These are phyloP conservation scores for Terrapene triunguis DNA, from an alignment of 2,113 vertebrate species.

Conservation along the genomic window DNA sequence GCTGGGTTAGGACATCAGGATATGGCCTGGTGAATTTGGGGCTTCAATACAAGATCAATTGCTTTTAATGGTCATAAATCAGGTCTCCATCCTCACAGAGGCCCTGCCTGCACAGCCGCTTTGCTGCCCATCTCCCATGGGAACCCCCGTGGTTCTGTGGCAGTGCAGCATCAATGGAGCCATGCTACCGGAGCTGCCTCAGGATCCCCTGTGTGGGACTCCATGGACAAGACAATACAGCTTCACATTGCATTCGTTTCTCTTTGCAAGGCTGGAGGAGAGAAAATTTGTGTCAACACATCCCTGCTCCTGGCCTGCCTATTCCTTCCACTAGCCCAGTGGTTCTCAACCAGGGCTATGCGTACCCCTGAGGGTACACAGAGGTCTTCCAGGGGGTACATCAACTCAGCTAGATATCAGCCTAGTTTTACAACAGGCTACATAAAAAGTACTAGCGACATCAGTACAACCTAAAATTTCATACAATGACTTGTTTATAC, in stretches of 20 bases:
- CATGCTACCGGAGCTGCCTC: neutral
- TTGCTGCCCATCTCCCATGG: neutral
- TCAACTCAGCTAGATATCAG: too few species aligned
- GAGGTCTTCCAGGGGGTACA: too few species aligned
- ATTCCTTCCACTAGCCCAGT: neutral
- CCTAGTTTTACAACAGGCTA: too few species aligned
- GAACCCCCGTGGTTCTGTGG: neutral
- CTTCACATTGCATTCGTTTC: neutral
- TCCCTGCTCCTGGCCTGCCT: neutral
- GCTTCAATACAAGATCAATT: neutral
- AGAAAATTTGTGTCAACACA: neutral
- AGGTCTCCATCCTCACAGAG: neutral
- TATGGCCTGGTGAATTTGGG: neutral
- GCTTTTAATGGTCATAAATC: neutral
- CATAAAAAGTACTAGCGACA: too few species aligned
- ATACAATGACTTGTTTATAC: too few species aligned
- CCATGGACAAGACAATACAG: neutral
- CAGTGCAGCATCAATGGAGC: neutral
- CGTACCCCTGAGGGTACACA: too few species aligned
- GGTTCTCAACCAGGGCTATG: too few species aligned
- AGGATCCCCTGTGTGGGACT: neutral
- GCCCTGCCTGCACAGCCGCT: neutral
- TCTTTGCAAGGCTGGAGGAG: neutral
- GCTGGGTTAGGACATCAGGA: neutral
- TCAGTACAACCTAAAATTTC: too few species aligned